Conservation (phyloP, 2,113 vertebrate genomes). For the Sisor rabdophorus region DNA sequence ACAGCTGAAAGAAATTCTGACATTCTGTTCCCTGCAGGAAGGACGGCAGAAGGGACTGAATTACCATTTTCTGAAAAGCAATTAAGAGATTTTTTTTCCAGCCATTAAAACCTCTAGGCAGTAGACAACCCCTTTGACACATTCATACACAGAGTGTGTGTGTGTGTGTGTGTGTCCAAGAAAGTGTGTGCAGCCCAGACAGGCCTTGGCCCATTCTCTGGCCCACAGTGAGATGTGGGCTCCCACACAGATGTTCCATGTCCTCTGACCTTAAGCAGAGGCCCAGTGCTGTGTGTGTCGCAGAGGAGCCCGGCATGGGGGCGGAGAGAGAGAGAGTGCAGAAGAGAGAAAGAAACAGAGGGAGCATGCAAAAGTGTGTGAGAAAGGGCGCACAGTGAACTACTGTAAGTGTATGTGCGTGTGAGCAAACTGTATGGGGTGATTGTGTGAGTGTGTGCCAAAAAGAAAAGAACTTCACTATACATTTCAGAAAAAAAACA, state of each 20-base stretch:
- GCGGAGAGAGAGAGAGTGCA: slow-evolving; percentile 18
- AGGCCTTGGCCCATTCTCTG: slow-evolving; percentile 48
- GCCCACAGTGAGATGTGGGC: slow-evolving; percentile 31
- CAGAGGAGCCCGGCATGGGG: slow-evolving; percentile 45
- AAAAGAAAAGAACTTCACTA: slow-evolving; percentile 30
- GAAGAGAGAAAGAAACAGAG: slow-evolving; percentile 35
- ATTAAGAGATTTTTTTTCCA: slow-evolving; percentile 27
- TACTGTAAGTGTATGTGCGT: slow-evolving; percentile 43
- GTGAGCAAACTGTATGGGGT: slow-evolving; percentile 30
- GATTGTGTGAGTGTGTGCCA: slow-evolving; percentile 19
- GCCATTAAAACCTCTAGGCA: slow-evolving; percentile 29
- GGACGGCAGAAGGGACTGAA: slow-evolving; percentile 10
- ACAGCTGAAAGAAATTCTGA: slow-evolving; percentile 19
- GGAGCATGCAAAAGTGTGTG: slow-evolving; percentile 41
- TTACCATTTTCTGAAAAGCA: slow-evolving; percentile 31
- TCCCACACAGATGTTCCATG: slow-evolving; percentile 59
- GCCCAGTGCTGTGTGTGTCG: slow-evolving; percentile 41
- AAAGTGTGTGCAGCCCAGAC: slow-evolving; percentile 39
- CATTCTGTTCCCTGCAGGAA: slow-evolving; percentile 17
- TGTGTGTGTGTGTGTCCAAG: slow-evolving; percentile 26
- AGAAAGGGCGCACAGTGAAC: slow-evolving; percentile 43
- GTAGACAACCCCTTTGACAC: slow-evolving; percentile 19
- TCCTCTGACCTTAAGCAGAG: slow-evolving; percentile 53
- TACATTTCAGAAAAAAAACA: slow-evolving; percentile 27
- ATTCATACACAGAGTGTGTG: slow-evolving; percentile 29